Base-by-base conservation (phyloP, 1,140 invertebrate genomes). In the Asbolus verrucosus region DNA sequence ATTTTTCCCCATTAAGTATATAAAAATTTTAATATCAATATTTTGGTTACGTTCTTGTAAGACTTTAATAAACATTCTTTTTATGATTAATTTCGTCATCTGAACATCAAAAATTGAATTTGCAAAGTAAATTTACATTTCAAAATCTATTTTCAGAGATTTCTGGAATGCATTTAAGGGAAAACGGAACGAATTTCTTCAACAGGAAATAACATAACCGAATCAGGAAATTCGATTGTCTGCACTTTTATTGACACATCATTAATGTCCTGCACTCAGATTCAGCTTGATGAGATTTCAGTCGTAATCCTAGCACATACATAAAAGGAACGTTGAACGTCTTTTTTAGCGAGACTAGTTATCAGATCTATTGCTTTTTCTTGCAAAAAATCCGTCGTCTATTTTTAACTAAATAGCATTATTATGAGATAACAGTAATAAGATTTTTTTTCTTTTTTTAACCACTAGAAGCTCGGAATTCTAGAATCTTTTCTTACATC, bases 241-340 rank as follows among this genome's bases (percentile, higher is more conserved):
- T 43, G 13, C 39, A 43, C 39, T 43, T 43, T 43, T 43, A 43
- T 43, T 43, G 39, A 43, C 39, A 43, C 39, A 43, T 43, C 39
- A 43, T 43, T 43, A 43, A 43, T 43, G 39, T 14, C 9, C 39
- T 43, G 15, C 15, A 16, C 39, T 43, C 39, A 43, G 39, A 43
- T 43, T 43, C 13, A 43, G 11, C 39, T 43, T 43, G 39, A 43
- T 43, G 39, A 43, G 39, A 43, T 43, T 43, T 43, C 15, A 18
- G 15, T 15, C 15, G 39, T 14, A 15, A 43, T 16, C 9, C 15
- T 14, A 16, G 16, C 39, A 43, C 39, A 43, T 16, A 14, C 11
- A 36, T 36, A 36, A 36, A 36, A 36, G 33, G 11, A 36, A 36
- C 33, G 33, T n/a, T 36, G 2, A 36, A 36, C 33, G 33, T 36